Evolutionary conservation across 2,113 vertebrate genomes (phyloP), one percentile per base, ranked within the genome.

Genomic region (Etheostoma spectabile): DNA sequence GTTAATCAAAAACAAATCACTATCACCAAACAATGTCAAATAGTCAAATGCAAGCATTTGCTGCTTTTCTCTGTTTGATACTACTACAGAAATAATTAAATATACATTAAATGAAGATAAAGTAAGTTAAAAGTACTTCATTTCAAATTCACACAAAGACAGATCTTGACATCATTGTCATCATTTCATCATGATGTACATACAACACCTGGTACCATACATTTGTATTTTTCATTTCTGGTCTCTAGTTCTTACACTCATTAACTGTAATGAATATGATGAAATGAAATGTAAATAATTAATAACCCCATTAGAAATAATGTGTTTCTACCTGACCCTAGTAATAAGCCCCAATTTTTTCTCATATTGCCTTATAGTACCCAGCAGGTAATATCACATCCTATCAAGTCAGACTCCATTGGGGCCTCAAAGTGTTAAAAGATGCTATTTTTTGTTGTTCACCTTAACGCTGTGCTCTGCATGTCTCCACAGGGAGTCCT

Each of bases 401-500:
- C 38, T 3, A 61, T 86, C 27, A 66, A 35, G 35, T 2, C 65
- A 22, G 14, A 79, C 35, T 77, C 27, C 53, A 0, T 0, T 45
- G 30, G 68, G 53, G 67, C 79, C 78, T 77, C 15, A 1, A 75
- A 75, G 60, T 79, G 85, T 83, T 70, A 76, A 22, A 10, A 13
- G 46, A 45, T 59, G 79, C 66, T 74, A 51, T 79, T 75, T 84
- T 22, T 62, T 48, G 24, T 45, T 5, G 24, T 24, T 30, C 73
- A 4, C 21, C 2, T 86, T 45, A 56, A 68, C n/a, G 10, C 45
- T 15, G 14, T 11, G 33, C 19, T 67, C 27, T 61, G 38, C 21
- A 2, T 16, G 21, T 84, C 18, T 84, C 82, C 53, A 73, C 90
- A 99, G 98, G 98, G 97, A 77, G 96, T 99, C 76, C 90, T 99